Percentiles rank a stretch among this genome's conserved stretches.
Evolutionary conservation across 2,113 vertebrate species (phyloP).

Genomic region (Haplotaxodon microlepis): DNA sequence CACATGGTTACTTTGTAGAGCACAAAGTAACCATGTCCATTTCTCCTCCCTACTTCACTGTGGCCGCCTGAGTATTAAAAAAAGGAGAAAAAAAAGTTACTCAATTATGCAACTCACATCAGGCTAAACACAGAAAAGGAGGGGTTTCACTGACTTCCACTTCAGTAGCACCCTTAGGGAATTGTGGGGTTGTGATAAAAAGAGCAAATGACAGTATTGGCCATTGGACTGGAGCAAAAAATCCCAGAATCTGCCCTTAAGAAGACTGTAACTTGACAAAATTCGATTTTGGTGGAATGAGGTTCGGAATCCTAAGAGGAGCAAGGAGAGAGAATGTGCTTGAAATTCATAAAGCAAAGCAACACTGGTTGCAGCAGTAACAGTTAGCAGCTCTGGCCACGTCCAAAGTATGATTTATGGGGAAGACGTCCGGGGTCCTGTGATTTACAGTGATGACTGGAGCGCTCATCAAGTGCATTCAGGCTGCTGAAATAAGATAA

Average conservation of each 20-base stretch:
- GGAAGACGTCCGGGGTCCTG: not conserved
- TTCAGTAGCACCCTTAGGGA: not conserved
- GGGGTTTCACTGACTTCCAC: not conserved
- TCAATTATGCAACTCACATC: constrained; percentile 23
- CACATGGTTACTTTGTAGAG: not conserved
- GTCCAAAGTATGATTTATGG: constrained; percentile 44
- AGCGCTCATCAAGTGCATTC: constrained; percentile 2
- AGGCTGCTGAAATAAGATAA: not conserved
- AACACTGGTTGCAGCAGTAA: not conserved
- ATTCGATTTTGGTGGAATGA: constrained; percentile 1
- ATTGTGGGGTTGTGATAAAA: constrained; percentile 26
- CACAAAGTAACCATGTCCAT: not conserved
- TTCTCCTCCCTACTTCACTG: not conserved
- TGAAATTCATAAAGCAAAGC: constrained; percentile 12
- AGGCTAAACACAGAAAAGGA: not conserved
- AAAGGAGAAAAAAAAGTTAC: not conserved
- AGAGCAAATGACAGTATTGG: constrained; percentile 13
- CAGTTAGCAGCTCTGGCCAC: not conserved
- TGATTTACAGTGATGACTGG: constrained; percentile 45
- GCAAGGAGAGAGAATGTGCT: not conserved
- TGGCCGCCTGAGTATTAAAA: not conserved
- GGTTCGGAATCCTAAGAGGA: not conserved
- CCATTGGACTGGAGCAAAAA: not conserved
- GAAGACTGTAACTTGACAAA: not conserved
- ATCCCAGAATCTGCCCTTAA: not conserved